These are phyloP conservation scores for Lagodon rhomboides DNA, from an alignment of 2,797 vertebrate genomes.

Conservation along the genomic window DNA sequence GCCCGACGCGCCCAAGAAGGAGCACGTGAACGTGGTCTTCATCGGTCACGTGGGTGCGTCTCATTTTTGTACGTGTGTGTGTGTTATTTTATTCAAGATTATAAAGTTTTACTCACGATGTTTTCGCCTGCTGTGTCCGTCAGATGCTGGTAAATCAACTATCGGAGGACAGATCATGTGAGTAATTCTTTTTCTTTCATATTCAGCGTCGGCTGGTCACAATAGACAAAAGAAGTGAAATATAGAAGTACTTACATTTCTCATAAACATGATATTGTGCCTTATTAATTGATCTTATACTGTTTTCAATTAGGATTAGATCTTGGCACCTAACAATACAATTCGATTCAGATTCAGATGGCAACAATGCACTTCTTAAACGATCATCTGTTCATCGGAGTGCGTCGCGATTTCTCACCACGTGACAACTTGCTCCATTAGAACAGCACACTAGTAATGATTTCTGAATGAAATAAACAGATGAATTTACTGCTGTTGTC, in stretches of 20 bases:
- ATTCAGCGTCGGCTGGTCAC: background rate
- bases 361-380: too few species aligned
- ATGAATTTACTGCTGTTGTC: too few species aligned
- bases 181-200: slow-evolving; percentile 73
- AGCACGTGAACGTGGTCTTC: slow-evolving; percentile 99
- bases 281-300: background rate
- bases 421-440: too few species aligned
- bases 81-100: background rate
- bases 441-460: too few species aligned
- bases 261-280: background rate
- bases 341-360: too few species aligned
- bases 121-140: slow-evolving; percentile 12
- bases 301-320: background rate
- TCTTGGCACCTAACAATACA: too few species aligned
- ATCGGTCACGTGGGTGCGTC: slow-evolving; percentile 97
- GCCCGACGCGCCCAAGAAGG: slow-evolving; percentile 96
- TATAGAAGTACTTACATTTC: background rate
- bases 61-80: background rate
- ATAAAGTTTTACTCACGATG: background rate
- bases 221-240: background rate
- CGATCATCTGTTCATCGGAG: too few species aligned
- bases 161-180: slow-evolving; percentile 99
- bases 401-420: too few species aligned
- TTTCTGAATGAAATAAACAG: too few species aligned
- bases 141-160: slow-evolving; percentile 98